Percentiles rank a stretch among this genome's conserved stretches.
phyloP scores from a whole-genome alignment of 2,797 vertebrate genomes.

The Mycteria americana region DNA sequence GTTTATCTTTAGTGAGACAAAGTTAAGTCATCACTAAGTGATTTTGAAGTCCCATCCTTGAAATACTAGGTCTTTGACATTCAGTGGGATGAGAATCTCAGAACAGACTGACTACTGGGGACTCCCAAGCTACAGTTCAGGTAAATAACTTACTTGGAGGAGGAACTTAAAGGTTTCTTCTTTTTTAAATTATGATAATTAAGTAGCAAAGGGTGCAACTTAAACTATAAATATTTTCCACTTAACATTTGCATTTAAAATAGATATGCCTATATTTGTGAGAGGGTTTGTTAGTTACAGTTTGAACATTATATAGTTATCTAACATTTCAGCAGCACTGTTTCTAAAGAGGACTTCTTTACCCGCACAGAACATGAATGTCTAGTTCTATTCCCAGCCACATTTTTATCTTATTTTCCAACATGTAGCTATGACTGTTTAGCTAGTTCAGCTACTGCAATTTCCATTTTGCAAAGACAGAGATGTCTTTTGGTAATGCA shows the following conservation, averaged over 20 bases:
- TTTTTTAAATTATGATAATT: slow-evolving; percentile 27
- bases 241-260: slow-evolving; percentile 39
- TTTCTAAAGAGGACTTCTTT: not conserved
- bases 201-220: slow-evolving; percentile 11
- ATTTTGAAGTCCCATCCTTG: slow-evolving; percentile 33
- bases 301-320: slow-evolving; percentile 1
- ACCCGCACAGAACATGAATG: not conserved
- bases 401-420: slow-evolving; percentile 2
- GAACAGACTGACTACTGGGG: slow-evolving; percentile 27
- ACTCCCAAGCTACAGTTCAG: slow-evolving; percentile 22
- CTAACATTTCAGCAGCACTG: not conserved
- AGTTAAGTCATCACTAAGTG: slow-evolving; percentile 43
- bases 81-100: slow-evolving; percentile 52
- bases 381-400: not conserved
- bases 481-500: not conserved
- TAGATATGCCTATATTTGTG: slow-evolving; percentile 2
- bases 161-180: slow-evolving; percentile 4
- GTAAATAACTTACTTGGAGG: slow-evolving; percentile 36
- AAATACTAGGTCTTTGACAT: slow-evolving; percentile 40
- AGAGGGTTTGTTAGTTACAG: slow-evolving; percentile 1
- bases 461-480: not conserved
- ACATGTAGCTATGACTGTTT: not conserved
- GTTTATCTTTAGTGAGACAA: slow-evolving; percentile 50
- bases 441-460: not conserved
- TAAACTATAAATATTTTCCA: slow-evolving; percentile 36